A percentile compares a stretch with the other conserved stretches of the same genome.
Evolutionary conservation across 2,797 vertebrate genomes (phyloP).

Genomic region (Trachurus trachurus): DNA sequence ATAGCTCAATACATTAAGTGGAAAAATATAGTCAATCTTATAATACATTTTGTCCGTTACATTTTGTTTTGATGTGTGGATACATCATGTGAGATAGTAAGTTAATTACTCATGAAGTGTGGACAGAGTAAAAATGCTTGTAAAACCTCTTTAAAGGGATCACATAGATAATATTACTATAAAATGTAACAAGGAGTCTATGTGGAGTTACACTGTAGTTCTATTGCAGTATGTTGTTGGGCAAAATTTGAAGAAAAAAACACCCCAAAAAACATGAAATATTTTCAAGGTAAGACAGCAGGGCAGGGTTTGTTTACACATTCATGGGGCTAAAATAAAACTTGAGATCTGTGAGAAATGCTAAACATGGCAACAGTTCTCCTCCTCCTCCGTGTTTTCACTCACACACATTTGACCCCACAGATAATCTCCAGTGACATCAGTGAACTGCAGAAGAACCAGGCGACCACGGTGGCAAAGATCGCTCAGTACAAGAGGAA

Average conservation of each 20-base stretch:
- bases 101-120: too few relatives aligned
- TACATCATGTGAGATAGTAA: not conserved
- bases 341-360: not conserved
- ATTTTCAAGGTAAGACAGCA: not conserved
- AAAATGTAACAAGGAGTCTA: not conserved
- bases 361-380: not conserved
- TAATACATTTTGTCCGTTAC: not conserved
- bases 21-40: not conserved
- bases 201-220: not conserved
- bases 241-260: not conserved
- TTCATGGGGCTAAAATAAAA: not conserved
- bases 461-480: slow-evolving; percentile 97
- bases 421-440: slow-evolving; percentile 98
- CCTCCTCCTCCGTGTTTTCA: slow-evolving; percentile 11
- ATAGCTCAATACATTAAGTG: not conserved
- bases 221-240: not conserved
- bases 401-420: not conserved
- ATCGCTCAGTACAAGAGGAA: slow-evolving; percentile 99
- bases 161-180: not conserved
- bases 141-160: not conserved
- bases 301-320: not conserved
- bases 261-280: not conserved
- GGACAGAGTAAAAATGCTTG: too few relatives aligned
- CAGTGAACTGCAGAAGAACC: slow-evolving; percentile 98
- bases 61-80: not conserved